Evolutionary conservation across 1,140 invertebrate genomes (phyloP), one percentile per base, ranked within the genome.

Genomic region (Philaenus spumarius): DNA sequence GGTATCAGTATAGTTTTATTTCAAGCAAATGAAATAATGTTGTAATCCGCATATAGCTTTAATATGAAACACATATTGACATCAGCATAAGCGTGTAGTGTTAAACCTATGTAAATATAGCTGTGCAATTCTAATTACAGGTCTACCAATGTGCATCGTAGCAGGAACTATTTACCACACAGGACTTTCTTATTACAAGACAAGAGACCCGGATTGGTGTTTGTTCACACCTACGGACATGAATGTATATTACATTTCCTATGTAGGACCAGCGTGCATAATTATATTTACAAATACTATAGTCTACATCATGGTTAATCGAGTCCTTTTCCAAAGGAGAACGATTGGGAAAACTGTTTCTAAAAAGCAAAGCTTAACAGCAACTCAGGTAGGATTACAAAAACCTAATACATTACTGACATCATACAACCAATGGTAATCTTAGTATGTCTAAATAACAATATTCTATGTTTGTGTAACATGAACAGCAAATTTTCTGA

Each of bases 271-370:
- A 3, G 69, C 70, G 4, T 76, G 75, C 52, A 37, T 77, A 45
- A 75, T 80, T 15, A 65, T 80, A 1, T 55, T 76, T 15, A 64
- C 76, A 63, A 78, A 78, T 64, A 71, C 69, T 30, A 60, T 72
- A 19, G 73, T 79, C 11, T 80, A 79, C 60, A 64, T 76, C 43
- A 69, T 76, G 67, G 76, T 79, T 19, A 69, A 69, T 0, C 61
- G 73, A 23, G 75, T 79, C 1, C 72, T 79, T 11, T 69, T 76
- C 58, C 72, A 73, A 51, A 73, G 75, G 6, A 66, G 67, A 37
- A 68, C 71, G 24, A 62, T 58, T 2, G 39, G 56, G 35, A 53
- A 62, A 60, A 55, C 52, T 60, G 34, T 30, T 47, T 26, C 24
- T 30, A 6, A 58, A 61, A n/a, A 50, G 46, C 43, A 43, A 62